Conservation (phyloP, 1,140 invertebrate species). For the Chionoecetes opilio region DNA sequence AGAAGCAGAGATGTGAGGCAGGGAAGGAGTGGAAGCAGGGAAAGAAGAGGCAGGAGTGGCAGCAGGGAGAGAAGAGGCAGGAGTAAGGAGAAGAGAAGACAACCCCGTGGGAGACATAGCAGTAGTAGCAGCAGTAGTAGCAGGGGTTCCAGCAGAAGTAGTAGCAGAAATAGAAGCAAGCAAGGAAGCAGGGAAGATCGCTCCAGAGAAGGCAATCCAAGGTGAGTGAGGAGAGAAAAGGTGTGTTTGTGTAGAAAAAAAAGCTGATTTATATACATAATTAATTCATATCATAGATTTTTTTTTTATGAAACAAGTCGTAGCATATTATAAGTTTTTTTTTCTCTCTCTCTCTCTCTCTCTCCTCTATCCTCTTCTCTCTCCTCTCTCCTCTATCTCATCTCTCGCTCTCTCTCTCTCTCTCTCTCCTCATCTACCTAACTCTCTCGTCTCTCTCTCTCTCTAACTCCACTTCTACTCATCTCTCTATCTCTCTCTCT, state of each 20-base stretch:
- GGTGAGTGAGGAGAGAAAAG: conserved; percentile 38
- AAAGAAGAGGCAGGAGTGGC: neutral
- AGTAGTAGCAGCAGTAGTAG: neutral
- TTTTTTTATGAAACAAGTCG: too few relatives aligned
- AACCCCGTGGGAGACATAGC: conserved; percentile 20
- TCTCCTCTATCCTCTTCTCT: neutral
- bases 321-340: too few relatives aligned
- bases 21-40: neutral
- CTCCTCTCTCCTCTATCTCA: too few relatives aligned
- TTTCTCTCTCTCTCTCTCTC: too few relatives aligned
- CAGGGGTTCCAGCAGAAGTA: conserved; percentile 80
- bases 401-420: too few relatives aligned
- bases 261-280: too few relatives aligned
- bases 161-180: conserved; percentile 66
- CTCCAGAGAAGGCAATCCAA: conserved; percentile 1
- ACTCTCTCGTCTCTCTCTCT: too few relatives aligned
- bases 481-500: too few relatives aligned
- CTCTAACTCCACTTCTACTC: too few relatives aligned
- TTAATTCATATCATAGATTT: too few relatives aligned
- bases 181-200: conserved; percentile 83
- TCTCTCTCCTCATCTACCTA: too few relatives aligned
- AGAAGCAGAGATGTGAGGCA: neutral
- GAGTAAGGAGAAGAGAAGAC: conserved; percentile 79
- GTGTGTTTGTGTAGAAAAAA: too few relatives aligned
- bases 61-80: neutral